These are phyloP conservation scores for Rhagonycha lutea DNA, from an alignment of 2,888 invertebrate genomes.

Conservation along the genomic window DNA sequence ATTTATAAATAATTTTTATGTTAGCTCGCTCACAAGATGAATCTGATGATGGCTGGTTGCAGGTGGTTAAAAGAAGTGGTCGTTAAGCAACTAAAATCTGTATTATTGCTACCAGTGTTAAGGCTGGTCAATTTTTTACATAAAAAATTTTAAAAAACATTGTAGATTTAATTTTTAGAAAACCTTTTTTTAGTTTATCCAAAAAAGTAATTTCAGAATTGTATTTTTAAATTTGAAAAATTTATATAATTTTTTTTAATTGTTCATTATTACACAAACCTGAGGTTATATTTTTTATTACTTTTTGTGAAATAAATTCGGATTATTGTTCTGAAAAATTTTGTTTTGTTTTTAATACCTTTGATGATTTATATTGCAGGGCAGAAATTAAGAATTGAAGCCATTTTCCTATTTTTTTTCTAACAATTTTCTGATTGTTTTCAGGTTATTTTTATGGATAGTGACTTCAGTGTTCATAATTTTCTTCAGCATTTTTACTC, in stretches of 20 bases:
- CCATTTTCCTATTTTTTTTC: conserved; percentile 17
- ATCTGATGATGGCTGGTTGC: conserved; percentile 50
- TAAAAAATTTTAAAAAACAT: not conserved
- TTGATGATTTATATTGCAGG: not conserved
- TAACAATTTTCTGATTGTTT: conserved; percentile 30
- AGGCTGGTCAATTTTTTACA: not conserved
- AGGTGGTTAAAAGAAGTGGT: conserved; percentile 44
- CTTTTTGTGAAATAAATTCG: not conserved
- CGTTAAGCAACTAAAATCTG: conserved; percentile 34
- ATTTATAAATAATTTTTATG: conserved; percentile 6
- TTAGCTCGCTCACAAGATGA: conserved; percentile 45
- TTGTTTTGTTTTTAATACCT: not conserved
- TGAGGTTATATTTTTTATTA: not conserved
- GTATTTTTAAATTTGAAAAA: not conserved
- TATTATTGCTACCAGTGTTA: not conserved
- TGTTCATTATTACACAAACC: not conserved
- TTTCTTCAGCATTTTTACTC: not conserved
- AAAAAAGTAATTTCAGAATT: not conserved
- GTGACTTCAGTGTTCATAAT: conserved; percentile 26
- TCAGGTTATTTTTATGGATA: conserved; percentile 41
- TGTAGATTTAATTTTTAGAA: not conserved
- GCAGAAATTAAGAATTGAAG: conserved; percentile 1
- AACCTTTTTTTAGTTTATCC: not conserved
- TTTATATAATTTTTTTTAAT: not conserved
- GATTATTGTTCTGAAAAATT: not conserved